Conservation (phyloP, 2,888 invertebrate genomes). For the Ophion costatus region DNA sequence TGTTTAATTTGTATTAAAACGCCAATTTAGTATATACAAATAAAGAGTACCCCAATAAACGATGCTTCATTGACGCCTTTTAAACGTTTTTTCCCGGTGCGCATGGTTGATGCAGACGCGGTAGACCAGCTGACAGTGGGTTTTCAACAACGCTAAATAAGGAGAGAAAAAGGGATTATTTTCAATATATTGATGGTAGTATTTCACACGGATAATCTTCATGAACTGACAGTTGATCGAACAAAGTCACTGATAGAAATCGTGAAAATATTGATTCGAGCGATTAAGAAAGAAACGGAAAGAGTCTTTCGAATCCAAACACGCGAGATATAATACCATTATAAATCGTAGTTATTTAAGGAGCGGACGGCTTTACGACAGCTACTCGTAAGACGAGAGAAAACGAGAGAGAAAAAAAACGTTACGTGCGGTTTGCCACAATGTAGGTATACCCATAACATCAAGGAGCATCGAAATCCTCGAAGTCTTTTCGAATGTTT, state of each 20-base stretch:
- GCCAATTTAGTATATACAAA: too few relatives aligned
- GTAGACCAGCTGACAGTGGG: too few relatives aligned
- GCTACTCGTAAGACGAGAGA: slow-evolving; percentile 57
- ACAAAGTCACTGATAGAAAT: slow-evolving; percentile 1
- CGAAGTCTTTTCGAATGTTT: slow-evolving; percentile 72
- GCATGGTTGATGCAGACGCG: too few relatives aligned
- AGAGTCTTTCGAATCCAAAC: slow-evolving; percentile 31
- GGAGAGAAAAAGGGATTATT: too few relatives aligned
- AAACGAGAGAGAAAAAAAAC: slow-evolving; percentile 7
- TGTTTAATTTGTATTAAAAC: too few relatives aligned
- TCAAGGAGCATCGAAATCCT: slow-evolving; percentile 43
- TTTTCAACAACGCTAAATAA: too few relatives aligned
- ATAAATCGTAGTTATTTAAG: slow-evolving; percentile 54
- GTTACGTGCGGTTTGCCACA: slow-evolving; percentile 51
- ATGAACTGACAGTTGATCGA: not conserved
- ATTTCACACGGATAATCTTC: not conserved
- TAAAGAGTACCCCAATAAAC: too few relatives aligned
- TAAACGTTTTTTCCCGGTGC: too few relatives aligned
- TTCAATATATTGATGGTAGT: too few relatives aligned
- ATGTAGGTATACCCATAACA: slow-evolving; percentile 12
- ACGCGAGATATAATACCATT: slow-evolving; percentile 50
- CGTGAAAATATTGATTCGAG: slow-evolving; percentile 12
- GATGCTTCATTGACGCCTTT: too few relatives aligned
- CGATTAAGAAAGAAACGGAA: slow-evolving; percentile 19
- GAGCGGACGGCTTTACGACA: slow-evolving; percentile 65